These are phyloP conservation scores for Heliconius ismenius DNA, from an alignment of 2,888 invertebrate species.

Conservation along the genomic window DNA sequence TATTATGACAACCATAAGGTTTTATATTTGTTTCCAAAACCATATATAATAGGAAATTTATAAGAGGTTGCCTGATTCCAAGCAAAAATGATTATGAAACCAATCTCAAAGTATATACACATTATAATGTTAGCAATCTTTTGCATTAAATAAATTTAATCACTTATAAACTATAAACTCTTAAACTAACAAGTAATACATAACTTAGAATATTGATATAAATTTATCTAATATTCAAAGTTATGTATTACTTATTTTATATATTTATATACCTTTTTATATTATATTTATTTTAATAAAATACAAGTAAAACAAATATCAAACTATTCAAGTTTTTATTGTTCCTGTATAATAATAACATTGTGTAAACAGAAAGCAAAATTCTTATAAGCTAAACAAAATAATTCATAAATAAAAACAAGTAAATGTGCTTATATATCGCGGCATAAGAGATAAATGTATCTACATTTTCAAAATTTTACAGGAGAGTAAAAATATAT, in stretches of 20 bases:
- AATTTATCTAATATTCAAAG: neutral
- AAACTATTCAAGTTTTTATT: neutral
- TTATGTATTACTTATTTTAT: neutral
- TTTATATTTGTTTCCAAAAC: neutral
- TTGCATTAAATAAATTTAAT: neutral
- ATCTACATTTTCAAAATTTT: too few species aligned
- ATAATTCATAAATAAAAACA: conserved; percentile 18
- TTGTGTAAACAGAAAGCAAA: conserved; percentile 4
- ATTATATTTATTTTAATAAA: neutral
- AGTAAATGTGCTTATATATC: neutral
- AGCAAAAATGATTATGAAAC: neutral
- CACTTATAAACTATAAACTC: neutral
- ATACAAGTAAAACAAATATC: neutral
- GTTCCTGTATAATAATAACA: neutral
- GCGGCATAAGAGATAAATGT: too few species aligned
- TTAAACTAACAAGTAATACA: too few species aligned
- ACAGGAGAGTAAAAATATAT: too few species aligned
- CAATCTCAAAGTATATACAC: neutral
- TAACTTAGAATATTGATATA: too few species aligned
- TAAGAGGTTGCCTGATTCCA: too few species aligned
- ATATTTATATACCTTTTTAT: neutral
- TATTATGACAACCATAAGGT: neutral
- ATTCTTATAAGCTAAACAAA: conserved; percentile 9
- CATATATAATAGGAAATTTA: neutral
- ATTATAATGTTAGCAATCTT: neutral